A percentile compares a stretch with the other conserved stretches of the same genome.
phyloP scores from a whole-genome alignment of 30 jellyfish, hydroid and myxozoan species.

The Aurelia aurita complex sp. Pacific region DNA sequence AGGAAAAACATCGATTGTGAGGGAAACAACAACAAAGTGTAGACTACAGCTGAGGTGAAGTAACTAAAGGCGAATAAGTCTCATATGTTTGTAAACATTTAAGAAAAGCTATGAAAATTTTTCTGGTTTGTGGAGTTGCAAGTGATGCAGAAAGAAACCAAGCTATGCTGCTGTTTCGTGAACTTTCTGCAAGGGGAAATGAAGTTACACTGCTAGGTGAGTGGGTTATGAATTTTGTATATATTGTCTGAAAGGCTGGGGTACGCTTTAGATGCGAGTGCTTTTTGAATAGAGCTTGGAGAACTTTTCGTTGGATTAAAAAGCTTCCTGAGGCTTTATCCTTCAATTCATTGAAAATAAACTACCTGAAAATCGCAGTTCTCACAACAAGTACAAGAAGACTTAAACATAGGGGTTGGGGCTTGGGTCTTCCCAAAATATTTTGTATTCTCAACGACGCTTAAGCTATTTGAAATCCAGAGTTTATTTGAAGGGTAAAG shows the following conservation, averaged over 20 bases:
- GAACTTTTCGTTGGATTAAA: neutral
- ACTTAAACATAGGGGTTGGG: no score
- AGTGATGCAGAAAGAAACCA: constrained; percentile 75
- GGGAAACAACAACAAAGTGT: neutral
- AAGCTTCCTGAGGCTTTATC: neutral
- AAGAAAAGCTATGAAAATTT: constrained; percentile 26
- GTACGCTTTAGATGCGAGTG: no score
- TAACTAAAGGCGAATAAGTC: neutral
- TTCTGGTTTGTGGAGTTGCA: constrained; percentile 72
- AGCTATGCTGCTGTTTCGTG: constrained; percentile 76
- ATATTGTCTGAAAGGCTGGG: neutral
- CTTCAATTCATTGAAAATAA: no score
- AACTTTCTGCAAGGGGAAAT: constrained; percentile 81
- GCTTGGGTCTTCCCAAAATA: no score
- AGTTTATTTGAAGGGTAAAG: no score
- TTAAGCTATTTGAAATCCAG: no score
- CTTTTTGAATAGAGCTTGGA: neutral
- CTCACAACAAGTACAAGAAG: no score
- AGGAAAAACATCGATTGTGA: neutral
- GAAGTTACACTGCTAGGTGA: constrained; percentile 86
- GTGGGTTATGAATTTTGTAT: neutral
- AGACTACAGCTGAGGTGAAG: constrained; percentile 10
- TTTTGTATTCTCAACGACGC: no score
- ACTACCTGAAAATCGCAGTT: no score
- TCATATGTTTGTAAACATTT: neutral